These are phyloP conservation scores for Pycnonotus jocosus DNA, from an alignment of 2,113 vertebrate genomes.

Conservation along the genomic window DNA sequence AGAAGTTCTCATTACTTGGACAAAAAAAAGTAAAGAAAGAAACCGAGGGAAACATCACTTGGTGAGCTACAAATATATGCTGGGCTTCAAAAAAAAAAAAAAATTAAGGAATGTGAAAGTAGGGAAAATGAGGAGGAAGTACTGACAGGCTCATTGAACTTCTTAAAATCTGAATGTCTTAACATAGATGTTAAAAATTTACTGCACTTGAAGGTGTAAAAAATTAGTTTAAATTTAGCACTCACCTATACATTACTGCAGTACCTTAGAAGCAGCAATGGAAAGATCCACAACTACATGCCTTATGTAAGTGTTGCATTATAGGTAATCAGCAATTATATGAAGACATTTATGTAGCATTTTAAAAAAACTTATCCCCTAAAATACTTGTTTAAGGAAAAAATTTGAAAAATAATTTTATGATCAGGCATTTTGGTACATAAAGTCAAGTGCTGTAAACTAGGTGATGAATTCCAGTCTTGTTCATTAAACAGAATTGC, in stretches of 20 bases:
- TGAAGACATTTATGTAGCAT: neutral
- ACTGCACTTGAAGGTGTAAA: neutral
- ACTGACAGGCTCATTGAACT: neutral
- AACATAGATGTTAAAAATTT: neutral
- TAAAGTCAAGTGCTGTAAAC: conserved; percentile 60
- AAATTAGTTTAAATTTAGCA: neutral
- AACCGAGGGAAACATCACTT: neutral
- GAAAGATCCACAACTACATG: neutral
- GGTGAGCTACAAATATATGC: neutral
- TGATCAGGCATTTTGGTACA: conserved; percentile 35
- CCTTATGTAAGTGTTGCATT: neutral
- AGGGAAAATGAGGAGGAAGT: neutral
- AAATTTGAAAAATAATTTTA: conserved; percentile 17
- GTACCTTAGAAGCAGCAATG: neutral
- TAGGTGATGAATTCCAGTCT: conserved; percentile 48
- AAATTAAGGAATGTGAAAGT: neutral
- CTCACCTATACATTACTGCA: neutral
- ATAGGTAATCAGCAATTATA: neutral
- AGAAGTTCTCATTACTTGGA: neutral
- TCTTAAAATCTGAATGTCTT: neutral
- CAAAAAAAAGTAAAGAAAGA: neutral
- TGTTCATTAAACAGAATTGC: conserved; percentile 47
- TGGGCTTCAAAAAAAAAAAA: neutral
- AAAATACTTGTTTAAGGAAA: neutral
- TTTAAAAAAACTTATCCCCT: neutral